These are phyloP conservation scores for Mesembrinibis cayennensis DNA, from an alignment of 2,113 vertebrate species.

Conservation along the genomic window DNA sequence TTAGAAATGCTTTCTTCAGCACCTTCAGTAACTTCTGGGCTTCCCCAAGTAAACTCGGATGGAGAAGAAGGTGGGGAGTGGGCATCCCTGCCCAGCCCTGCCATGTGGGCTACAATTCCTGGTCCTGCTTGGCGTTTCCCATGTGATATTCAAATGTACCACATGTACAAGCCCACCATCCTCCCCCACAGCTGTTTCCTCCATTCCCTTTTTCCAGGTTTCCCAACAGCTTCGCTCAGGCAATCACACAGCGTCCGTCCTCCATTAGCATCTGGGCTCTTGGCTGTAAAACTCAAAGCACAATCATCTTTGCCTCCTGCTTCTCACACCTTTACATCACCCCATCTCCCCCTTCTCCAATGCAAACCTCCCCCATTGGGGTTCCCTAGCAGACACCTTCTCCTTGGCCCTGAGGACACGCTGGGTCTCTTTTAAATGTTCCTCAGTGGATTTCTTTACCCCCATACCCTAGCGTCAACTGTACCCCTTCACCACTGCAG, in stretches of 20 bases:
- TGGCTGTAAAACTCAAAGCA: neutral
- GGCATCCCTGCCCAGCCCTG: neutral
- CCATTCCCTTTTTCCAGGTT: neutral
- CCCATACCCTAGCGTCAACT: neutral
- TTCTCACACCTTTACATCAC: neutral
- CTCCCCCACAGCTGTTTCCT: accelerated
- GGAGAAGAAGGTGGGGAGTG: neutral
- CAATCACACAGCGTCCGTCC: neutral
- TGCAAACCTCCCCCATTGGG: neutral
- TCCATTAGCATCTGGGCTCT: neutral
- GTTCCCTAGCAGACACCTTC: neutral
- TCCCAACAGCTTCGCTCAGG: accelerated
- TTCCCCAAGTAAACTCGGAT: neutral
- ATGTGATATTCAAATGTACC: neutral
- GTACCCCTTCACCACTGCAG: neutral
- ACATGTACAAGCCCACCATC: neutral
- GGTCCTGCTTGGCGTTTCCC: neutral
- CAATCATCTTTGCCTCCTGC: neutral
- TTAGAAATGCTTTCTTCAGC: neutral
- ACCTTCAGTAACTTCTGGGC: neutral
- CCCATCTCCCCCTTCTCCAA: neutral
- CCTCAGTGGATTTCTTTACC: neutral
- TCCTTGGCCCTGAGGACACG: neutral
- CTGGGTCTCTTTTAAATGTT: neutral
- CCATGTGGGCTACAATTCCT: neutral